phyloP scores from a whole-genome alignment of 2,113 vertebrate species.

The Pelobates fuscus region DNA sequence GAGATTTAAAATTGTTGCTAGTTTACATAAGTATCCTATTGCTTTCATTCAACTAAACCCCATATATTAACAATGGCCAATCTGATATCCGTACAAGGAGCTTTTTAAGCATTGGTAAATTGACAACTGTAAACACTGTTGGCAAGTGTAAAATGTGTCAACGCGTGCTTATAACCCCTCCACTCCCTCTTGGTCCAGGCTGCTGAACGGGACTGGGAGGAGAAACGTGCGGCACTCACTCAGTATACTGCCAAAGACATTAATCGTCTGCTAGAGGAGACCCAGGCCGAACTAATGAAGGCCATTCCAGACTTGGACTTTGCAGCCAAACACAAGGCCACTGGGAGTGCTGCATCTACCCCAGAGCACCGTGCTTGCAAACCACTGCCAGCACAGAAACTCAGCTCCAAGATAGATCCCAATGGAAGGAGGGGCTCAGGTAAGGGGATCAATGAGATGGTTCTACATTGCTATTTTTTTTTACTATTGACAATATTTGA shows the following conservation, averaged over 20 bases:
- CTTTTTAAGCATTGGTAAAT: too few species aligned
- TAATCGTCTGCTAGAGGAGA: slow-evolving; percentile 94
- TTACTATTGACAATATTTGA: background rate
- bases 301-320: slow-evolving; percentile 97
- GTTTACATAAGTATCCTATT: too few species aligned
- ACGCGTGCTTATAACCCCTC: background rate
- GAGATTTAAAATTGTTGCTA: too few species aligned
- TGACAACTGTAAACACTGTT: too few species aligned
- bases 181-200: slow-evolving; percentile 65
- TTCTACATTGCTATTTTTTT: background rate
- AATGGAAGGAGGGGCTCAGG: slow-evolving; percentile 87
- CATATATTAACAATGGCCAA: too few species aligned
- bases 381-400: slow-evolving; percentile 78
- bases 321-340: slow-evolving; percentile 86
- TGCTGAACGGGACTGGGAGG: slow-evolving; percentile 96
- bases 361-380: slow-evolving; percentile 86
- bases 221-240: slow-evolving; percentile 91
- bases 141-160: too few species aligned
- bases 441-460: slow-evolving; percentile 56
- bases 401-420: slow-evolving; percentile 78
- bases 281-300: slow-evolving; percentile 96
- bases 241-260: slow-evolving; percentile 97
- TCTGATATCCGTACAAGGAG: too few species aligned
- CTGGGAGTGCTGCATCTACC: slow-evolving; percentile 62
- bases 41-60: too few species aligned